Evolutionary conservation across 2,797 vertebrate species (phyloP).

Genomic region (Hyperoplus lanceolatus): DNA sequence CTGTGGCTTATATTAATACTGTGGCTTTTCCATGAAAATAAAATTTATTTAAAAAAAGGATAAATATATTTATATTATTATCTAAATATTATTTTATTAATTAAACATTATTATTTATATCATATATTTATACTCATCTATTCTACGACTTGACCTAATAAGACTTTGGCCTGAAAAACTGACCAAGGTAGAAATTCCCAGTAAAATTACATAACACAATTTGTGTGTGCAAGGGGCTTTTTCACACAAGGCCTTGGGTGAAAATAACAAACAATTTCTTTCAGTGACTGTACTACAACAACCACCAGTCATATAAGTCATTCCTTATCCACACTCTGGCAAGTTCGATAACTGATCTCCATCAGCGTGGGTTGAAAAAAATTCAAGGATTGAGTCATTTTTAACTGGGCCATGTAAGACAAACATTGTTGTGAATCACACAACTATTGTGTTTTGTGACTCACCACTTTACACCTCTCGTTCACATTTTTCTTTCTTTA

Average conservation of each 20-base stretch:
- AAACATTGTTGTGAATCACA: slow-evolving; percentile 3
- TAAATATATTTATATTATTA: too few species aligned
- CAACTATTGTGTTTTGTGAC: slow-evolving; percentile 1
- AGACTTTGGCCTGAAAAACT: not conserved
- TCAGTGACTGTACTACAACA: not conserved
- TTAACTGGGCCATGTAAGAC: slow-evolving; percentile 1
- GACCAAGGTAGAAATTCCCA: not conserved
- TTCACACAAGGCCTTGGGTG: not conserved
- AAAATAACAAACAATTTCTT: not conserved
- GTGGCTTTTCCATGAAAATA: too few species aligned
- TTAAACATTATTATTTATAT: too few species aligned
- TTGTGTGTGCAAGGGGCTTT: not conserved
- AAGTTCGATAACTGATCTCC: slow-evolving; percentile 8
- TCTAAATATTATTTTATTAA: too few species aligned
- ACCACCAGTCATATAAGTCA: not conserved
- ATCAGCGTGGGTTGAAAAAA: not conserved
- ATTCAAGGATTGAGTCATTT: not conserved
- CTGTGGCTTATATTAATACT: too few species aligned
- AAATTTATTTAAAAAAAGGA: too few species aligned
- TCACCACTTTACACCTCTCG: not conserved
- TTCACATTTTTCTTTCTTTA: not conserved
- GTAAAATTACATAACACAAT: not conserved
- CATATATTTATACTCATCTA: not conserved
- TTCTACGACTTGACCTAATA: not conserved
- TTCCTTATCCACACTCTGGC: not conserved